Evolutionary conservation across 2,113 vertebrate genomes (phyloP).

Genomic region (Lipophrys pholis): DNA sequence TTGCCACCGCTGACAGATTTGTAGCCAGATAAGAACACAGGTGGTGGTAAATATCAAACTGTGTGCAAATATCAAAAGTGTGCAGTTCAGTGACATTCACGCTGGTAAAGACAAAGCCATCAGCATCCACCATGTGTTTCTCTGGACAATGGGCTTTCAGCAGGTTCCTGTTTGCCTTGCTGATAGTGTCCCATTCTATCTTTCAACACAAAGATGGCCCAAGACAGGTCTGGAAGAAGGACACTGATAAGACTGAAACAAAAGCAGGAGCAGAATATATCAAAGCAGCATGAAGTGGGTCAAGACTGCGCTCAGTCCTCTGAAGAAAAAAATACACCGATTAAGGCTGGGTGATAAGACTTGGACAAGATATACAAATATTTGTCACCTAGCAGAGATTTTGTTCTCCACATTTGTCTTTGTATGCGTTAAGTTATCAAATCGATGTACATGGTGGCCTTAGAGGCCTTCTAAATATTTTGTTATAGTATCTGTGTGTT

Average conservation of each 20-base stretch:
- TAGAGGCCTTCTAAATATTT: not conserved
- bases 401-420: not conserved
- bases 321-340: slow-evolving; percentile 6
- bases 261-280: slow-evolving; percentile 49
- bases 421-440: slow-evolving; percentile 2
- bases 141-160: slow-evolving; percentile 69
- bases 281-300: slow-evolving; percentile 34
- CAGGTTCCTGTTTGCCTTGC: slow-evolving; percentile 75
- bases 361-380: not conserved
- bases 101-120: slow-evolving; percentile 61
- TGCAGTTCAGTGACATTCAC: slow-evolving; percentile 28
- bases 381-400: not conserved
- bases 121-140: slow-evolving; percentile 64
- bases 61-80: slow-evolving; percentile 50
- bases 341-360: not conserved
- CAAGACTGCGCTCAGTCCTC: slow-evolving; percentile 1
- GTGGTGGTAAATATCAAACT: slow-evolving; percentile 49
- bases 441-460: not conserved
- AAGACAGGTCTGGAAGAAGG: slow-evolving; percentile 55
- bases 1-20: slow-evolving; percentile 38
- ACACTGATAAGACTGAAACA: slow-evolving; percentile 74
- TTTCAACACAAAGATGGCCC: slow-evolving; percentile 59
- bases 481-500: not conserved
- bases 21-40: slow-evolving; percentile 21
- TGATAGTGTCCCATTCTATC: slow-evolving; percentile 70